Conservation (phyloP, 2,888 invertebrate species). For the Strigamia maritima region DNA sequence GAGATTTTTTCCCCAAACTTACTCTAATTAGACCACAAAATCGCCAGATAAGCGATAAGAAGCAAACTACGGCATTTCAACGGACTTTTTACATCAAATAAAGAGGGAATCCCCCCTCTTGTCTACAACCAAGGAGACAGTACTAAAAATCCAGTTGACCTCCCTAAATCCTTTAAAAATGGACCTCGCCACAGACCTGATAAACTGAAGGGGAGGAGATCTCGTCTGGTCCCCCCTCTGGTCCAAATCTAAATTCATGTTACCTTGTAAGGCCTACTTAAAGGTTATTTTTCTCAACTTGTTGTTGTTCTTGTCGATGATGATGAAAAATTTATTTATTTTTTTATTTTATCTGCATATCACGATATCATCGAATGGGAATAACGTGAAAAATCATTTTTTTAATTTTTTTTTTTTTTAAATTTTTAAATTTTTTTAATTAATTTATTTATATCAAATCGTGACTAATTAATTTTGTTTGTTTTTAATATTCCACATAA, state of each 20-base stretch:
- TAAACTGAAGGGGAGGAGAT: slow-evolving; percentile 14
- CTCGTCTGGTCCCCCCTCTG: not conserved
- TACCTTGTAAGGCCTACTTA: slow-evolving; percentile 1
- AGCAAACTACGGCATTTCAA: not conserved
- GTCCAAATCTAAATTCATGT: not conserved
- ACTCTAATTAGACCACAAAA: not conserved
- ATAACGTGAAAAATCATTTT: not conserved
- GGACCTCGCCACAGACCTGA: slow-evolving; percentile 22
- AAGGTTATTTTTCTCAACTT: not conserved
- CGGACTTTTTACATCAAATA: not conserved
- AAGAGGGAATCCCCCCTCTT: not conserved
- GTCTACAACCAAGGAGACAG: slow-evolving; percentile 11
- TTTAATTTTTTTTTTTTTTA: not conserved
- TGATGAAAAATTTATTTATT: not conserved
- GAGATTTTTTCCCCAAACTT: not conserved
- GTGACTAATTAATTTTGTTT: not conserved
- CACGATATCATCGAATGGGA: not conserved
- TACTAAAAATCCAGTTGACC: slow-evolving; percentile 8
- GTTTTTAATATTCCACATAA: not conserved
- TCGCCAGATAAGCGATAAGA: not conserved
- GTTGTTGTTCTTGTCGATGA: not conserved
- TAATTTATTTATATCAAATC: not conserved
- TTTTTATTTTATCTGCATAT: not conserved
- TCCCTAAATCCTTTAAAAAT: slow-evolving; percentile 24
- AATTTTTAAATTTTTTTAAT: not conserved